A percentile compares a stretch with the other conserved stretches of the same genome.
Evolutionary conservation across 2,888 invertebrate species (phyloP).

Genomic region (Zaprionus lineosus): DNA sequence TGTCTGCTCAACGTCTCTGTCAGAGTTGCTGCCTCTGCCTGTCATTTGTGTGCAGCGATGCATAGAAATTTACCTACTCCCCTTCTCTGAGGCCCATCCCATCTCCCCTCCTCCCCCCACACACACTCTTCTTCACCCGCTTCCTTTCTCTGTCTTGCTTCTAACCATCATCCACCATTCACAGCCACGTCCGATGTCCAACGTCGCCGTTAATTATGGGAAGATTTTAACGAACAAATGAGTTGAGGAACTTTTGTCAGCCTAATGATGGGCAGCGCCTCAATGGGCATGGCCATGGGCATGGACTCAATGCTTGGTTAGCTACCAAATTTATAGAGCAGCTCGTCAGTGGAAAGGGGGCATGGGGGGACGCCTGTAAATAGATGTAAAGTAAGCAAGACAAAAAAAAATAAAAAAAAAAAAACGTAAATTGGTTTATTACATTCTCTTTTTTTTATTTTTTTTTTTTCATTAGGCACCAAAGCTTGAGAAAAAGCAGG

Average conservation of each 20-base stretch:
- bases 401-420: slow-evolving; percentile 6
- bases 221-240: slow-evolving; percentile 73
- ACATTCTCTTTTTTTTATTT: slow-evolving; percentile 32
- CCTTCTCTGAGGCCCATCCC: background rate
- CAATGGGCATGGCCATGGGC: too few species aligned
- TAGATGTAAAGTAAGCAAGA: slow-evolving; percentile 47
- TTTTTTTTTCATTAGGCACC: slow-evolving; percentile 56
- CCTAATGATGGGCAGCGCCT: slow-evolving; percentile 68
- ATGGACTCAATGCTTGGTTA: slow-evolving; percentile 65
- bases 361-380: too few species aligned
- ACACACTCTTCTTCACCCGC: background rate
- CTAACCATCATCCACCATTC: slow-evolving; percentile 29
- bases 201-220: slow-evolving; percentile 71
- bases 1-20: slow-evolving; percentile 39
- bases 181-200: slow-evolving; percentile 14
- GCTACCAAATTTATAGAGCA: slow-evolving; percentile 62
- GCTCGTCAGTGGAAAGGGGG: slow-evolving; percentile 25
- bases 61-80: slow-evolving; percentile 63
- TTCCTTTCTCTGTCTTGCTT: background rate
- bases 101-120: slow-evolving; percentile 2
- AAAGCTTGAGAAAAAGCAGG: slow-evolving; percentile 36
- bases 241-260: slow-evolving; percentile 69
- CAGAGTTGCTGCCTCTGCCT: too few species aligned
- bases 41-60: slow-evolving; percentile 72
- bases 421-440: slow-evolving; percentile 68